Conservation (phyloP, 2,888 invertebrate species). For the Agapetus fuscipes region DNA sequence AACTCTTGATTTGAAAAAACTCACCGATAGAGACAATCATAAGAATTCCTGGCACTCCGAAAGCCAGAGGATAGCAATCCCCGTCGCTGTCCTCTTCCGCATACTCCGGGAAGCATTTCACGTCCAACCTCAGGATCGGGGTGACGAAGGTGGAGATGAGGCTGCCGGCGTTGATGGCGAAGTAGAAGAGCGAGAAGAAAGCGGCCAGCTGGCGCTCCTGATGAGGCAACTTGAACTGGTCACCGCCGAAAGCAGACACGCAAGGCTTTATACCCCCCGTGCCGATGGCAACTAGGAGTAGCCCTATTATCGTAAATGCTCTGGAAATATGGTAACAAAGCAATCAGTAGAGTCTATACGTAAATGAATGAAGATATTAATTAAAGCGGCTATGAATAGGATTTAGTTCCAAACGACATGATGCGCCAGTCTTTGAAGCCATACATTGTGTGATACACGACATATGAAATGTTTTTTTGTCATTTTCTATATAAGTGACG, state of each 20-base stretch:
- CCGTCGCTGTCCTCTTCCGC: too few species aligned
- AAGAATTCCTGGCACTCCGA: constrained; percentile 78
- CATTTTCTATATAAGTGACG: too few species aligned
- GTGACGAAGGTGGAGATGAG: constrained; percentile 81
- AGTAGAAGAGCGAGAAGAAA: constrained; percentile 93
- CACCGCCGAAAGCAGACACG: constrained; percentile 91
- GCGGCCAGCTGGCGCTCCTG: constrained; percentile 68
- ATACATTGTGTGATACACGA: too few species aligned
- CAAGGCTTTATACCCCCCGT: constrained; percentile 96
- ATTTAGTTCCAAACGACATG: too few species aligned
- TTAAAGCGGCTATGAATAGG: too few species aligned
- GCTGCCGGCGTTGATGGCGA: constrained; percentile 86
- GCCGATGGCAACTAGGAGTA: constrained; percentile 73
- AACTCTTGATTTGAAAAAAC: too few species aligned
- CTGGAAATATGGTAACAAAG: constrained; percentile 31
- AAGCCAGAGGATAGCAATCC: constrained; percentile 77
- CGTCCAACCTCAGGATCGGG: constrained; percentile 73
- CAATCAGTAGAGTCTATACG: background rate
- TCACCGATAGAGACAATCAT: constrained; percentile 77
- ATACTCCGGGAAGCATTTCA: constrained; percentile 72
- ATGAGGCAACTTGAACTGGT: constrained; percentile 77
- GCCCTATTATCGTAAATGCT: constrained; percentile 53
- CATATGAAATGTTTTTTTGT: too few species aligned
- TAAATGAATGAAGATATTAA: background rate
- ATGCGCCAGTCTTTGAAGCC: too few species aligned